Base-by-base conservation (phyloP, 1,140 invertebrate species). In the Solenopsis fugax region DNA sequence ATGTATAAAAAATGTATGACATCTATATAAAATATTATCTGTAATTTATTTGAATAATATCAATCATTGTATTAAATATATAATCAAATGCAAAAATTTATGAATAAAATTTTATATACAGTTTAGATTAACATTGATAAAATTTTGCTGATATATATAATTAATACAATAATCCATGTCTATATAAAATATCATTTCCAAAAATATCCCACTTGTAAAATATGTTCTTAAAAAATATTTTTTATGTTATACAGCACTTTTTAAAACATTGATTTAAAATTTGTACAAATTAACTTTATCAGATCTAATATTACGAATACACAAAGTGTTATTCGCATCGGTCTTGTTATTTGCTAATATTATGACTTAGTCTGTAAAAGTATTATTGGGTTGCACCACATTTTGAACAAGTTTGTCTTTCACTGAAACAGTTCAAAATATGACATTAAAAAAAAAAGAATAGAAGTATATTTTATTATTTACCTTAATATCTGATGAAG, bases 401-500 rank as follows among this genome's bases (percentile, higher is more conserved):
- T 62, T 93, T 91, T 86, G 93, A 87, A 92, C 94, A 95, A 69
- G 90, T 88, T 85, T 92, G 93, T 85, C 90, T 90, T 88, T 94
- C 91, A 78, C 94, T 95, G 80, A 87, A 93, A 94, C 75, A 77
- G 71, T 85, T 58, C 9, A 69, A 85, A 45, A 50, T 84, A 56
- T 37, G 0, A 67, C 65, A 21, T 21, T 69, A 62, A 72, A 77
- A 89, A 60, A 56, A 82, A 76, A 50, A 71, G 10, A 12, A n/a
- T 6, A 41, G 4, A 0, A 18, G 4, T 60, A 56, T 56, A 69
- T 81, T 73, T 41, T 60, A 64, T 69, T 65, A 1, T 92, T 94
- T 95, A 97, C 96, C 95, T 96, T 9, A 96, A 91, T 77, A 96
- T 91, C 88, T 96, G 95, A 60, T 95, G 93, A 64, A 97, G 93